Conservation (phyloP, 2,888 invertebrate genomes). For the Lacanobia wlatinum region DNA sequence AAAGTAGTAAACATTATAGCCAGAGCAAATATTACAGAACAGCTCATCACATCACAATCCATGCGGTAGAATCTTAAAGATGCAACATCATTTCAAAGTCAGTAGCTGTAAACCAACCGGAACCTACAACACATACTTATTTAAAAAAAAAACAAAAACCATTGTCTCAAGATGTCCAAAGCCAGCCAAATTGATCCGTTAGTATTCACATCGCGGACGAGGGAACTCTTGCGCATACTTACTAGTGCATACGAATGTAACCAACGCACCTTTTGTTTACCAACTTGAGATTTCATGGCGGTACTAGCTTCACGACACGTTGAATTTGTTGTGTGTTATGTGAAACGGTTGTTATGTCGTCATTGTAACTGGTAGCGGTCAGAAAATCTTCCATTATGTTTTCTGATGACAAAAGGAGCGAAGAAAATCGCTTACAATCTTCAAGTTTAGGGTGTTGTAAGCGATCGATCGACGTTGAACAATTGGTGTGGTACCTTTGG, state of each 20-base stretch:
- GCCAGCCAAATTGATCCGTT: slow-evolving; percentile 44
- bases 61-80: neutral
- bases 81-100: neutral
- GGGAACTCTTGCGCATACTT: slow-evolving; percentile 55
- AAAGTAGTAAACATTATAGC: too few species aligned
- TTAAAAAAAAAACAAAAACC: slow-evolving; percentile 16
- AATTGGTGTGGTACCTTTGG: too few species aligned
- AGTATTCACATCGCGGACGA: slow-evolving; percentile 50
- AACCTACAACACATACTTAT: neutral
- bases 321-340: slow-evolving; percentile 30
- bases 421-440: neutral
- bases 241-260: slow-evolving; percentile 33
- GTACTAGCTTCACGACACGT: slow-evolving; percentile 43
- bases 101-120: neutral
- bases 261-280: slow-evolving; percentile 48
- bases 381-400: slow-evolving; percentile 1
- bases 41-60: neutral
- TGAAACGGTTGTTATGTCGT: slow-evolving; percentile 3
- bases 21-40: neutral
- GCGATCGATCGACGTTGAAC: too few species aligned
- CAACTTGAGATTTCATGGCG: slow-evolving; percentile 38
- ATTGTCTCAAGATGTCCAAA: slow-evolving; percentile 39
- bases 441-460: neutral
- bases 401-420: neutral
- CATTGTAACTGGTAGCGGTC: neutral